Base-by-base conservation (phyloP, 2,888 invertebrate species). In the Lithophane socia region DNA sequence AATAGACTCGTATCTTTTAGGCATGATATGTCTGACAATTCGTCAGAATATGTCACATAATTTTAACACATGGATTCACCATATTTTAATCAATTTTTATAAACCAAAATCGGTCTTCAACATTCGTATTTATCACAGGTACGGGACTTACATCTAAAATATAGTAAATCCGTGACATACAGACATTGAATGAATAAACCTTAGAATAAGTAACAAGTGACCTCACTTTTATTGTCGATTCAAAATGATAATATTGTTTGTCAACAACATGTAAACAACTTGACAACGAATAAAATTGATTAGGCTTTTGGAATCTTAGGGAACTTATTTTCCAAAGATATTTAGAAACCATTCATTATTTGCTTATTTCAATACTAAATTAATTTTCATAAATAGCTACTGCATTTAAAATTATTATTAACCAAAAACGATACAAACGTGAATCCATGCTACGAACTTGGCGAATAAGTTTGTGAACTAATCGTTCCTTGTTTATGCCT, bases 51-150 rank as follows among this genome's bases (percentile, higher is more conserved):
- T 44, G 1, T 56, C 8, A 60, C 10, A 58, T 4, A 61, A 37
- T 52, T 52, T 66, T 47, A 63, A 49, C 37, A 82, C 44, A 44
- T 4, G 44, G 16, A 58, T 52, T 54, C 16, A 44, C 18, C 37
- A 18, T 58, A 29, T 47, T 5, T 52, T 44, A 49, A 60, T 24
- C 0, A 4, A 0, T 16, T 66, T 79, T 61, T 66, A 37, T 18
- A 21, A 24, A 65, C 1, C 9, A 75, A 47, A 54, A 66, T 60
- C 65, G 47, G 21, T 49, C 29, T 63, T 13, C 13, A 42, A 71
- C 49, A 71, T 77, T 77, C 75, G 37, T 75, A 79, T 74, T 81
- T 86, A 89, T 90, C 90, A 90, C 90, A 90, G 88, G 79, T 73
- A 80, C 80, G 67, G 54, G 63, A 72, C 82, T 78, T 86, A 88